phyloP scores from a whole-genome alignment of 2,113 vertebrate genomes.

The Mustela lutreola region DNA sequence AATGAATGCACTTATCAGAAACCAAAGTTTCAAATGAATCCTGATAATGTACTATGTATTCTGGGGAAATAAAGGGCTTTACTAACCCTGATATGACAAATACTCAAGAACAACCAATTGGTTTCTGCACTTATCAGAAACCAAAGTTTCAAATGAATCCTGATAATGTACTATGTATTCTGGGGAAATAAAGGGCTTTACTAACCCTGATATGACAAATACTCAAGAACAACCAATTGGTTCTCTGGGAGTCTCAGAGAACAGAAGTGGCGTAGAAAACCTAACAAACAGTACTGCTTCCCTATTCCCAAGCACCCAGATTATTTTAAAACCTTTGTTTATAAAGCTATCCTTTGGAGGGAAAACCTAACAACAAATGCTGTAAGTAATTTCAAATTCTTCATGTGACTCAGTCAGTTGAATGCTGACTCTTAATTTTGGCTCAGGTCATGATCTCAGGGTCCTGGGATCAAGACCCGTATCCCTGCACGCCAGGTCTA shows the following conservation, averaged over 20 bases:
- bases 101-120: background rate
- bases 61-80: background rate
- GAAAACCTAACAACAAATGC: background rate
- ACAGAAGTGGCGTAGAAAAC: background rate
- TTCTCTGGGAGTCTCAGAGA: background rate
- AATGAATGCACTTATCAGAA: conserved; percentile 18
- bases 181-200: background rate
- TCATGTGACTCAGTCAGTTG: background rate
- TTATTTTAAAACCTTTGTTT: background rate
- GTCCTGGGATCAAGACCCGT: background rate
- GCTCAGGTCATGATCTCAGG: background rate
- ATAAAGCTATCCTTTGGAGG: background rate
- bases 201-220: background rate
- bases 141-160: background rate
- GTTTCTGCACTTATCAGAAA: background rate
- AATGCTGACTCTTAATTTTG: background rate
- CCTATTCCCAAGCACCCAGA: background rate
- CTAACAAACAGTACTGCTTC: background rate
- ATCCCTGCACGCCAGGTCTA: background rate
- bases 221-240: background rate
- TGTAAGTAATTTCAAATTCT: background rate
- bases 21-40: background rate
- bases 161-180: background rate
- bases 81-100: background rate
- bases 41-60: background rate